Base-by-base conservation (phyloP, 2,797 vertebrate genomes). In the Sparus aurata region DNA sequence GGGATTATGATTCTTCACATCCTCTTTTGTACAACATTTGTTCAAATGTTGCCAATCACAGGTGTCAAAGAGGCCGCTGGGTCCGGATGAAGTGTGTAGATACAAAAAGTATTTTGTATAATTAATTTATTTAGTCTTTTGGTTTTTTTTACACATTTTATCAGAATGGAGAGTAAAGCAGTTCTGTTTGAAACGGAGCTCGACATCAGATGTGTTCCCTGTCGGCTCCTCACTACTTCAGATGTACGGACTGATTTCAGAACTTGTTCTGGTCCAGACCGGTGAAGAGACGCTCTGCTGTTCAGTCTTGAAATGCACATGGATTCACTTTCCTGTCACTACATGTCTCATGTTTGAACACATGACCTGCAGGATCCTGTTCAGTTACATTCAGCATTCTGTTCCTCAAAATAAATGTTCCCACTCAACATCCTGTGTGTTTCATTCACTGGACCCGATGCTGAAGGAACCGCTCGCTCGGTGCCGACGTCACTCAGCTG, bases 341-440 rank as follows among this genome's bases (percentile, higher is more conserved):
- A 73, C 17, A 59, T 64, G n/a, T 52, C n/a, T 85, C 38, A 38
- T 52, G 5, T 45, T 53, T 34, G 5, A 71, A 27, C 15, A 43
- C 41, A n/a, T n/a, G 50, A 64, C 12, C 17, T 54, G n/a, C n/a
- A n/a, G 34, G 72, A 49, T 58, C 15, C 16, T 65, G 52, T 66
- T 55, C 1, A n/a, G 53, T 74, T 52, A 13, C 55, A 63, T 72
- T 75, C 16, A 62, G 2, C 41, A 68, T 27, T 46, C 45, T 46
- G 64, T 78, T 85, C 73, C 49, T 78, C 17, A 12, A 65, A 89
- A 82, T 87, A 91, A 90, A 91, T 54, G 27, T 77, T 62, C 58
- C 22, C 49, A 77, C 8, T 34, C 43, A 25, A 61, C 12, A 41
- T 43, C 27, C 57, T 63, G 57, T 73, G 4, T 34, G 4, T 75